phyloP scores from a whole-genome alignment of 2,113 vertebrate genomes.

The Eubucco bourcierii region DNA sequence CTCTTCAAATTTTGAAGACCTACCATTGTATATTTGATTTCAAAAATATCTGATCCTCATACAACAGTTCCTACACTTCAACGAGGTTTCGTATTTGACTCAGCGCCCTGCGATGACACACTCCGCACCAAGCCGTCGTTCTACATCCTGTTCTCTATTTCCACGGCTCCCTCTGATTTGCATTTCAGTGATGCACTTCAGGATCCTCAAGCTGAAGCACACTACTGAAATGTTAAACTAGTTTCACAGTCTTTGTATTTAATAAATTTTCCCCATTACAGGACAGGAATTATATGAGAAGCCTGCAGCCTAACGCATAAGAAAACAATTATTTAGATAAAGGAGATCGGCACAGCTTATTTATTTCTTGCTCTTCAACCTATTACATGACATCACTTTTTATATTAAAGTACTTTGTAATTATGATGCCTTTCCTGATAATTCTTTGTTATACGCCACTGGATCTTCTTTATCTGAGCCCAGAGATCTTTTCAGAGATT shows the following conservation, averaged over 20 bases:
- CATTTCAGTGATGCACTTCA: not conserved
- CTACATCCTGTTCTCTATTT: not conserved
- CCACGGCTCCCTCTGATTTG: not conserved
- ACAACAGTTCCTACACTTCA: not conserved
- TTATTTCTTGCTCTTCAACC: constrained; percentile 61
- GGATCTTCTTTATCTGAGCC: constrained; percentile 17
- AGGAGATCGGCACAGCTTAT: constrained; percentile 27
- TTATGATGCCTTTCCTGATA: constrained; percentile 56
- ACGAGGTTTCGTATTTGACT: not conserved
- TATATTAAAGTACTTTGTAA: constrained; percentile 54
- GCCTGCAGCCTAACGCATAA: not conserved
- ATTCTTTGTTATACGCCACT: constrained; percentile 50
- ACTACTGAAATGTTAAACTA: constrained; percentile 7
- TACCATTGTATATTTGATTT: not conserved
- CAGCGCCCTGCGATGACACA: not conserved
- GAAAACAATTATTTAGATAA: constrained; percentile 60
- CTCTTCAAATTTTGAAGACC: not conserved
- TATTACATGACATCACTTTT: constrained; percentile 67
- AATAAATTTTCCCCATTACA: constrained; percentile 13
- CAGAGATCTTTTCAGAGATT: constrained; percentile 28
- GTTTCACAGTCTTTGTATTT: not conserved
- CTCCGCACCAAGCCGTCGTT: not conserved
- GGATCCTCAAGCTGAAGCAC: not conserved
- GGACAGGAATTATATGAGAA: not conserved
- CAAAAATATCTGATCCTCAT: not conserved